Percentiles rank a stretch among this genome's conserved stretches.
Evolutionary conservation across 2,797 vertebrate species (phyloP).

Genomic region (Anguilla pacifica): DNA sequence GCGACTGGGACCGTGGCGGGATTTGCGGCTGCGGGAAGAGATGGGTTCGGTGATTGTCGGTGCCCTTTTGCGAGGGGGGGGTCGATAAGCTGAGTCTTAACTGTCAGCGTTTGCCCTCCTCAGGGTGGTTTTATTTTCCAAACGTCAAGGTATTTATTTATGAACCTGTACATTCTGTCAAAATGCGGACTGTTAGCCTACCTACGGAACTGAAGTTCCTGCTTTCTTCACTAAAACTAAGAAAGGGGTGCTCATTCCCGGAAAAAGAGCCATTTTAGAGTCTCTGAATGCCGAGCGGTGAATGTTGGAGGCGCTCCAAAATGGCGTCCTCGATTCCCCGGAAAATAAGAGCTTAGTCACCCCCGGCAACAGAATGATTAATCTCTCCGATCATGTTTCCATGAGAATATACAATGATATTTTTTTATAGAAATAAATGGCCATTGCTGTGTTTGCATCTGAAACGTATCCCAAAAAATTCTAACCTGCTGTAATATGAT

Average conservation of each 20-base stretch:
- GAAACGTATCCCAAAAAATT: neutral
- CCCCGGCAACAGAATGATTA: neutral
- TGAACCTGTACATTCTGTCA: conserved; percentile 40
- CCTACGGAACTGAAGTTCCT: conserved; percentile 41
- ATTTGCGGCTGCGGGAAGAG: neutral
- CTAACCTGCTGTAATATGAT: neutral
- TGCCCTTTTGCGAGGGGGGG: neutral
- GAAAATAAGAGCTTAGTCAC: neutral
- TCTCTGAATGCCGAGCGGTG: neutral
- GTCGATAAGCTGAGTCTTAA: neutral
- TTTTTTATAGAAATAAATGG: neutral
- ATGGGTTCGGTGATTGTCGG: conserved; percentile 13
- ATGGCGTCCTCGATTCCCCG: neutral
- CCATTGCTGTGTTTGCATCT: neutral
- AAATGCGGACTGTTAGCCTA: conserved; percentile 46
- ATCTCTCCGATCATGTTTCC: neutral
- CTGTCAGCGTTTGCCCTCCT: conserved; percentile 1
- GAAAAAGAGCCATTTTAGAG: neutral
- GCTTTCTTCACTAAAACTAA: conserved; percentile 40
- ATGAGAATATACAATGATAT: neutral
- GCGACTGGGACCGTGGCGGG: neutral
- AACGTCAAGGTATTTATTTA: conserved; percentile 62
- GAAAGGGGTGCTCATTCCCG: conserved; percentile 35
- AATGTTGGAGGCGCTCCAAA: neutral
- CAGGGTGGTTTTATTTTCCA: conserved; percentile 24